phyloP scores from a whole-genome alignment of 2,113 vertebrate species.

The Megaceryle torquata region DNA sequence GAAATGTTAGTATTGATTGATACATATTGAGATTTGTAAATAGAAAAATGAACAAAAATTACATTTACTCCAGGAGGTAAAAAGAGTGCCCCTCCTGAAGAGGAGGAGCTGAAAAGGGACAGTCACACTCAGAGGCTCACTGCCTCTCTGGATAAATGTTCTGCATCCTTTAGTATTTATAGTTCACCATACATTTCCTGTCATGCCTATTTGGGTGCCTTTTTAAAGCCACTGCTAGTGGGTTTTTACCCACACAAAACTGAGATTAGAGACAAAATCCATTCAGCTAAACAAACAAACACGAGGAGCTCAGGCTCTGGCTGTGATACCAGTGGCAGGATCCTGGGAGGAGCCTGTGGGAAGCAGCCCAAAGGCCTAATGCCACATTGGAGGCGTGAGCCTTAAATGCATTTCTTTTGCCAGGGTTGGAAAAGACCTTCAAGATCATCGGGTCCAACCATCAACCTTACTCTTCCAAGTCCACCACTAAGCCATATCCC shows the following conservation, averaged over 20 bases:
- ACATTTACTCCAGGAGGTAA: neutral
- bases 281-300: neutral
- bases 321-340: accelerated
- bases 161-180: neutral
- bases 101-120: neutral
- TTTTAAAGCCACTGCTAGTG: neutral
- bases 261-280: neutral
- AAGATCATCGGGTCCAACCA: no score
- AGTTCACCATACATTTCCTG: accelerated
- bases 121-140: neutral
- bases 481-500: no score
- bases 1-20: neutral
- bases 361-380: neutral
- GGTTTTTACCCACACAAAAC: neutral
- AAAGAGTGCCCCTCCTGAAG: neutral
- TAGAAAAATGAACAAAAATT: neutral
- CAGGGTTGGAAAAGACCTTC: neutral
- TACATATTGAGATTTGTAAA: neutral
- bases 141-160: neutral
- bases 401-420: neutral
- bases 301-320: neutral
- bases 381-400: neutral
- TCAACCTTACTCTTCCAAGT: no score
- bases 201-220: neutral
- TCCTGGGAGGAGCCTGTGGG: accelerated